Evolutionary conservation across 2,797 vertebrate species (phyloP), one percentile per base, ranked within the genome.

Genomic region (Myotis daubentonii): DNA sequence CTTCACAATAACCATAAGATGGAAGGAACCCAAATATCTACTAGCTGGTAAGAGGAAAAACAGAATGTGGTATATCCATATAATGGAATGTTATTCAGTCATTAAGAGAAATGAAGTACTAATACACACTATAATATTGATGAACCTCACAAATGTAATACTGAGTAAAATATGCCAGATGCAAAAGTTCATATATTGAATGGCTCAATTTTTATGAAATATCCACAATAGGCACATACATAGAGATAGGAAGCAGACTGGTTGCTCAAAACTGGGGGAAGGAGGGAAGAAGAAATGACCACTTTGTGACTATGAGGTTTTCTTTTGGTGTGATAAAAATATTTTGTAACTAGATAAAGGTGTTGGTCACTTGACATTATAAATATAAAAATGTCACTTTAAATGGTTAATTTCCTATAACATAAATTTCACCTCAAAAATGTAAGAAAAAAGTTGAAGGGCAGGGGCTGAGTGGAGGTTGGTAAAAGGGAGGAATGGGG

Each of bases 321-420:
- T 95, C n/a, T 68, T 88, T 95, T 25, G 17, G 10, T 82, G 28
- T 75, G 16, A 75, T 53, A 10, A 71, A 95, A 82, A 88, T 70
- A 10, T 85, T 93, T 95, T 88, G 57, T 17, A 78, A 85, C 22
- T 72, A 82, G 41, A 90, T 89, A 76, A 51, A 84, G 12, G 12
- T 79, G 4, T 82, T 93, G 30, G 28, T 57, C 13, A 75, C 25
- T 86, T 28, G 87, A 65, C 4, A 70, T 44, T 91, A 38, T 33
- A 66, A 91, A 79, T 66, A 9, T 81, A 81, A 16, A 76, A 68
- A 78, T 88, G 7, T 2, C 36, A 65, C 19, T 95, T 75, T 81
- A 75, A 60, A 66, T 57, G 62, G 38, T 76, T 92, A 78, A 88
- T 87, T 96, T 74, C 66, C 33, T 79, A 30, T 57, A 78, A 70